Evolutionary conservation across 2,888 invertebrate species (phyloP).

Genomic region (Watsonalla binaria): DNA sequence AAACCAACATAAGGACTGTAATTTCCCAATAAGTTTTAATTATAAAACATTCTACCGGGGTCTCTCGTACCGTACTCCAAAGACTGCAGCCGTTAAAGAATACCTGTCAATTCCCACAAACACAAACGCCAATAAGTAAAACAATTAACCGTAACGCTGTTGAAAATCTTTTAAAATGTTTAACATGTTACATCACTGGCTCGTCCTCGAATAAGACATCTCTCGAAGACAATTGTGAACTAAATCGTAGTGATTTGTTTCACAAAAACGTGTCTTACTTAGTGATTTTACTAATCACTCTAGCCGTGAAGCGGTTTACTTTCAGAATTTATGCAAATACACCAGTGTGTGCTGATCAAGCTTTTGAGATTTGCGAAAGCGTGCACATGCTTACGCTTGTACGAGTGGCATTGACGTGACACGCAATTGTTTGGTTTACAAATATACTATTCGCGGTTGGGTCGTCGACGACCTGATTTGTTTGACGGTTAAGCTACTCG

Average conservation of each 20-base stretch:
- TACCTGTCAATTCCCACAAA: constrained; percentile 4
- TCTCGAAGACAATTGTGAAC: constrained; percentile 24
- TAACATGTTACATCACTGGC: constrained; percentile 7
- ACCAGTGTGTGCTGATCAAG: not conserved
- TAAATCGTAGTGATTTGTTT: constrained; percentile 27
- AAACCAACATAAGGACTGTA: too few species aligned
- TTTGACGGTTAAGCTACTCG: too few species aligned
- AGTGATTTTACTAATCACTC: constrained; percentile 16
- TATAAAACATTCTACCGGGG: too few species aligned
- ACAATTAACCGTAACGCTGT: constrained; percentile 1
- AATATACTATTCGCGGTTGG: not conserved
- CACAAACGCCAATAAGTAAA: constrained; percentile 11
- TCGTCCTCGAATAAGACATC: constrained; percentile 9
- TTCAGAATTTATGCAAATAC: constrained; percentile 3
- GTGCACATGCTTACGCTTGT: not conserved
- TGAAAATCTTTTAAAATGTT: constrained; percentile 1
- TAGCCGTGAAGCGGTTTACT: constrained; percentile 7
- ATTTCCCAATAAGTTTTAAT: too few species aligned
- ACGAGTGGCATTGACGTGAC: not conserved
- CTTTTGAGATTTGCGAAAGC: constrained; percentile 1
- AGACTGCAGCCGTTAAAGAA: too few species aligned
- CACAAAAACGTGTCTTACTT: constrained; percentile 13
- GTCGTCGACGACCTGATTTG: too few species aligned
- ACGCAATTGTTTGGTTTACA: not conserved
- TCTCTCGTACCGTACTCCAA: too few species aligned